phyloP scores from a whole-genome alignment of 2,113 vertebrate species.

The Ammodytes dubius region DNA sequence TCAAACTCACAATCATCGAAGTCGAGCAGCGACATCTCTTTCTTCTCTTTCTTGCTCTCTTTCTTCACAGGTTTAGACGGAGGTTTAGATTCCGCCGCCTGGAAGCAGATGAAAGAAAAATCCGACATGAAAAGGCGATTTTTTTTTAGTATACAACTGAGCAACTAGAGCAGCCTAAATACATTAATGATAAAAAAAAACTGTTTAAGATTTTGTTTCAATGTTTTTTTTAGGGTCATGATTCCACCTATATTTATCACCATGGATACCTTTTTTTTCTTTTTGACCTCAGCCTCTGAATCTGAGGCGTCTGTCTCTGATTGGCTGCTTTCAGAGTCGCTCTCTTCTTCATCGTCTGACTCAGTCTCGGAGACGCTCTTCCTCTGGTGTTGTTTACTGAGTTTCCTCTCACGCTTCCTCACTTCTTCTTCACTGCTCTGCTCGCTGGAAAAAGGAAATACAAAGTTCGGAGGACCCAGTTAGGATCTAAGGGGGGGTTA shows the following conservation, averaged over 20 bases:
- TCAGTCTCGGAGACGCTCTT: slow-evolving; percentile 84
- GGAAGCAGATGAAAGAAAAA: slow-evolving; percentile 8
- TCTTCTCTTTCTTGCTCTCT: slow-evolving; percentile 83
- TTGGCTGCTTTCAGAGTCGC: slow-evolving; percentile 90
- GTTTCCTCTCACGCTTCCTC: slow-evolving; percentile 81
- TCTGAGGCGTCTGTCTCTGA: slow-evolving; percentile 89
- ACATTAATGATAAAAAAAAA: not conserved
- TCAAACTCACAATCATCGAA: slow-evolving; percentile 94
- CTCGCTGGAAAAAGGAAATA: slow-evolving; percentile 80
- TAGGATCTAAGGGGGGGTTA: not conserved
- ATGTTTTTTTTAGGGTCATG: not conserved
- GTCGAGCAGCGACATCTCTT: slow-evolving; percentile 96
- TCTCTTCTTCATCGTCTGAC: slow-evolving; percentile 88
- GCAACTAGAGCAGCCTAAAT: not conserved
- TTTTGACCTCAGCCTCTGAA: slow-evolving; percentile 84
- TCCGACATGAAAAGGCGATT: not conserved
- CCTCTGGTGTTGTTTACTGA: slow-evolving; percentile 43
- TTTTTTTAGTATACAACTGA: too few species aligned
- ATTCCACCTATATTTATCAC: not conserved
- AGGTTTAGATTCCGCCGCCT: slow-evolving; percentile 80
- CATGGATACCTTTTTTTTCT: slow-evolving; percentile 83
- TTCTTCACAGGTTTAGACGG: slow-evolving; percentile 80
- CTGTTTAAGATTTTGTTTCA: not conserved
- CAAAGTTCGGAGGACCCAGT: not conserved
- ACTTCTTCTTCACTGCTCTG: slow-evolving; percentile 87